Base-by-base conservation (phyloP, 1,140 invertebrate genomes). In the Zaprionus kolodkinae region DNA sequence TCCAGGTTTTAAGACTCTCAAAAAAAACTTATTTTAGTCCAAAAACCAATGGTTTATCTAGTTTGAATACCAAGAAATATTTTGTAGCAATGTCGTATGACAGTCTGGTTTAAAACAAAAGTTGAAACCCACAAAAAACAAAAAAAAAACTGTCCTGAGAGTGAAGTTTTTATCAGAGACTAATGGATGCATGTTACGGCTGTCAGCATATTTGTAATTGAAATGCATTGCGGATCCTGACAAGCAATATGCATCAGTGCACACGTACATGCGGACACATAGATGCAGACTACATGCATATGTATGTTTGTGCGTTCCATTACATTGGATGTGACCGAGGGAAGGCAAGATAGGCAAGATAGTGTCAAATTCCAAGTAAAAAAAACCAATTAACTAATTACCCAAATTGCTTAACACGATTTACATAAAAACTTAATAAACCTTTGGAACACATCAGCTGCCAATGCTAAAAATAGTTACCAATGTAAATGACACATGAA, bases 401-500 rank as follows among this genome's bases (percentile, higher is more conserved):
- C 50, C 38, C 36, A 48, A 48, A 50, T 38, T 56, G 54, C 52
- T 57, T 43, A 15, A 17, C 40, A 4, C 33, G 38, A 35, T 74
- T 63, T 56, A 52, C 56, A 74, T 1, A 62, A 30, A 50, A 74
- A 57, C 52, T 57, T 63, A 69, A 74, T 74, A 69, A 74, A 70
- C 38, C 43, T 50, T 50, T n/a, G 11, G 12, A 12, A 33, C 17
- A 30, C n/a, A 33, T 36, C 55, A 17, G 56, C 43, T 68, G 71
- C 48, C 57, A 45, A 69, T 59, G 50, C 27, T 30, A 5, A 54
- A 35, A 57, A 25, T 10, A 54, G 83, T 88, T 83, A 76, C 45
- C 57, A 73, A 64, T 76, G 30, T 76, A 83, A 88, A 88, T 87
- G 84, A 79, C 68, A 87, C 76, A 69, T 86, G 71, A 86, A 82